Conservation (phyloP, 1,140 invertebrate genomes). For the Pachypeltis micranthus region DNA sequence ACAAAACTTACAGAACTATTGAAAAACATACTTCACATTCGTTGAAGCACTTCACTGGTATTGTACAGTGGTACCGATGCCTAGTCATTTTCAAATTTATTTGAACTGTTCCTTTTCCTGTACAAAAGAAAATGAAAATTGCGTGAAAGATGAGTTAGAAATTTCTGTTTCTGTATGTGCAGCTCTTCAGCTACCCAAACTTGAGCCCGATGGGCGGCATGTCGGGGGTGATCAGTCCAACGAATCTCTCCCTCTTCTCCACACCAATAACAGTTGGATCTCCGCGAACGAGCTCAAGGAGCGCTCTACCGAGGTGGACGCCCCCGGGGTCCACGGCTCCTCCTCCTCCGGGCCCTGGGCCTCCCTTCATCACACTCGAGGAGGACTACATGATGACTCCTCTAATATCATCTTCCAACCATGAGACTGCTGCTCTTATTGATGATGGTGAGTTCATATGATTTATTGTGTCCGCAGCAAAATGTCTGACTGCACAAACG, state of each 20-base stretch:
- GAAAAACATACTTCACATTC: too few species aligned
- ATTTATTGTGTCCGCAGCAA: neutral
- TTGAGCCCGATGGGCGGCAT: slow-evolving; percentile 60
- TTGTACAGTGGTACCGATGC: too few species aligned
- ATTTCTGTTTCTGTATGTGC: slow-evolving; percentile 30
- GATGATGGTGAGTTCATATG: slow-evolving; percentile 27
- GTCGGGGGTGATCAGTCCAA: slow-evolving; percentile 78
- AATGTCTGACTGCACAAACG: neutral
- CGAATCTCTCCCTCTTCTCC: slow-evolving; percentile 78
- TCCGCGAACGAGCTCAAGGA: slow-evolving; percentile 53
- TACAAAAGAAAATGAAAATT: too few species aligned
- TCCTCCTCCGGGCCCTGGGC: slow-evolving; percentile 27
- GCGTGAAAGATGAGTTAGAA: too few species aligned
- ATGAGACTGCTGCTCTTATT: slow-evolving; percentile 27
- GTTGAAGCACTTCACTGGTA: too few species aligned
- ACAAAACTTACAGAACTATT: too few species aligned
- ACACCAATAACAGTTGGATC: slow-evolving; percentile 41
- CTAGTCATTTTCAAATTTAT: too few species aligned
- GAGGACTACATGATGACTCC: slow-evolving; percentile 87
- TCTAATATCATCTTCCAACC: slow-evolving; percentile 40
- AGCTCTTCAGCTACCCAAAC: slow-evolving; percentile 82
- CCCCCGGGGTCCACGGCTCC: slow-evolving; percentile 30
- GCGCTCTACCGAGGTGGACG: slow-evolving; percentile 65
- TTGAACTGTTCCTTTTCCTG: too few species aligned
- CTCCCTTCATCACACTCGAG: slow-evolving; percentile 74